Percentiles rank a stretch among this genome's conserved stretches.
phyloP scores from a whole-genome alignment of 2,888 invertebrate genomes.

The Lomographa bimaculata region DNA sequence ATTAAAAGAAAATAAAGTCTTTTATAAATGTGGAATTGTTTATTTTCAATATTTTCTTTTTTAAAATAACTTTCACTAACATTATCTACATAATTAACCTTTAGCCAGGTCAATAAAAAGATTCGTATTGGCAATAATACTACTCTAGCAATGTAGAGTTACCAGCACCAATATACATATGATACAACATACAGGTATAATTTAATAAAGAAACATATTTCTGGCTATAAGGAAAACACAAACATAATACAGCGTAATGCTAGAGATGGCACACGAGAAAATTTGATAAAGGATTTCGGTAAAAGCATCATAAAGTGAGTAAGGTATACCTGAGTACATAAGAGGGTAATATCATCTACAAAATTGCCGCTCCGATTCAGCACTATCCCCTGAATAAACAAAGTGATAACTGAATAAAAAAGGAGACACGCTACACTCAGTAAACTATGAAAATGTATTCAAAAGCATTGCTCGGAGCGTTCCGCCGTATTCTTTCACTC shows the following conservation, averaged over 20 bases:
- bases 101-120: too few species aligned
- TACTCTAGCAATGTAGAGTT: too few species aligned
- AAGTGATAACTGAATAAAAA: constrained; percentile 28
- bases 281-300: constrained; percentile 32
- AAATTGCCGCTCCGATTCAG: constrained; percentile 28
- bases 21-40: too few species aligned
- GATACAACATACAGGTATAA: constrained; percentile 33
- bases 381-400: constrained; percentile 27
- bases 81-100: too few species aligned
- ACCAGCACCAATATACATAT: constrained; percentile 18
- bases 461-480: constrained; percentile 34
- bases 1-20: too few species aligned
- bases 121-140: too few species aligned
- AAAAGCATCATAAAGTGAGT: constrained; percentile 28
- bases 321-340: constrained; percentile 12
- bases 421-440: constrained; percentile 30
- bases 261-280: constrained; percentile 26
- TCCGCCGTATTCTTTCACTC: constrained; percentile 41
- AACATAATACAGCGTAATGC: constrained; percentile 25
- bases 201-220: constrained; percentile 38
- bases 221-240: constrained; percentile 39
- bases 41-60: too few species aligned
- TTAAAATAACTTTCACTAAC: too few species aligned
- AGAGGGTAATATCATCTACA: constrained; percentile 25
- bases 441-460: constrained; percentile 43